A percentile compares a stretch with the other conserved stretches of the same genome.
phyloP scores from a whole-genome alignment of 1,140 invertebrate genomes.

The Pogonus chalceus region DNA sequence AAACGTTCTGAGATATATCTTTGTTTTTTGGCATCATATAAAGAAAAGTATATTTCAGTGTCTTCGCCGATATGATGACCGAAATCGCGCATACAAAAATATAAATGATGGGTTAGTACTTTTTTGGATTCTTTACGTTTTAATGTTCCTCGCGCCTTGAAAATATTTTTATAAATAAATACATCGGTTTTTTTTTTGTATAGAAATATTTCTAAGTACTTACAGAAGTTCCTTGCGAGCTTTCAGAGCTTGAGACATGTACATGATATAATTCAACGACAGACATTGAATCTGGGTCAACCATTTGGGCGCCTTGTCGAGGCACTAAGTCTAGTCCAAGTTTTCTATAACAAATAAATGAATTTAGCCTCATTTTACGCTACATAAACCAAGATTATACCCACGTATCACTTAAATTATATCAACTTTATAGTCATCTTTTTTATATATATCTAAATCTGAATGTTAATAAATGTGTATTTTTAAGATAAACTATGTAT shows the following conservation, averaged over 20 bases:
- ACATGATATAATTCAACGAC: constrained; percentile 82
- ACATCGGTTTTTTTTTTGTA: background rate
- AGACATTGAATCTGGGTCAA: constrained; percentile 79
- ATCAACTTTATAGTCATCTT: too few species aligned
- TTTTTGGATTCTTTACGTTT: constrained; percentile 51
- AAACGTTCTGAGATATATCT: constrained; percentile 76
- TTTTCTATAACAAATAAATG: constrained; percentile 60
- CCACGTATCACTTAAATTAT: too few species aligned
- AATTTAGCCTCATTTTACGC: too few species aligned
- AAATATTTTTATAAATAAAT: constrained; percentile 7
- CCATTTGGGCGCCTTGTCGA: constrained; percentile 71
- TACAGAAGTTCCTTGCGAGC: constrained; percentile 63
- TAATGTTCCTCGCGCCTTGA: constrained; percentile 30
- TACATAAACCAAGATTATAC: too few species aligned
- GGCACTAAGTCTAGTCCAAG: constrained; percentile 86
- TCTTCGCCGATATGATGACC: constrained; percentile 78
- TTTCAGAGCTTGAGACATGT: constrained; percentile 72
- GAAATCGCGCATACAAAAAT: constrained; percentile 81
- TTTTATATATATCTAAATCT: too few species aligned
- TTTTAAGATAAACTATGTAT: too few species aligned
- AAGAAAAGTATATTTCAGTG: constrained; percentile 76
- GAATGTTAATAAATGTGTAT: too few species aligned
- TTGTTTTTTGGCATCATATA: constrained; percentile 68
- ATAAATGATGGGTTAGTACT: constrained; percentile 68
- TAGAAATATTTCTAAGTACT: constrained; percentile 23